These are phyloP conservation scores for Melanostoma mellinum DNA, from an alignment of 2,888 invertebrate species.

Conservation along the genomic window DNA sequence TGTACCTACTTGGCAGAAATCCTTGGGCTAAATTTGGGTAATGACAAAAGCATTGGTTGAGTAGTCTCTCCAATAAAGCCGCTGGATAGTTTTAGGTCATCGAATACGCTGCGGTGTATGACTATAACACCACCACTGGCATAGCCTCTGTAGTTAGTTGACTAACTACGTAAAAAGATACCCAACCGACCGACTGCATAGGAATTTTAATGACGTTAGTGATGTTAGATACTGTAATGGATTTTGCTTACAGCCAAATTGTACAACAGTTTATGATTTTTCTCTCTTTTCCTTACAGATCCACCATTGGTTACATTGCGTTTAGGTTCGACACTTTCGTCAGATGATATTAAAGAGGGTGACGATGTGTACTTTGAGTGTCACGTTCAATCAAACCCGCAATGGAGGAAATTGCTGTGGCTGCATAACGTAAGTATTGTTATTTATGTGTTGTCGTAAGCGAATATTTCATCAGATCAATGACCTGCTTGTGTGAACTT, in stretches of 20 bases:
- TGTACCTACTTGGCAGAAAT: not conserved
- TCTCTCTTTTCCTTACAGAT: constrained; percentile 84
- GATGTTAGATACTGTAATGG: too few relatives aligned
- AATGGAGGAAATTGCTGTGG: constrained; percentile 92
- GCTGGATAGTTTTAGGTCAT: constrained; percentile 29
- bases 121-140: not conserved
- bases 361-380: constrained; percentile 97
- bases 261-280: constrained; percentile 43
- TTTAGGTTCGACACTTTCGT: constrained; percentile 91
- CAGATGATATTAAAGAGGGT: constrained; percentile 95
- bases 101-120: constrained; percentile 21
- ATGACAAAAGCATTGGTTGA: constrained; percentile 53
- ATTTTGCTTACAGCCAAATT: constrained; percentile 5
- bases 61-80: not conserved
- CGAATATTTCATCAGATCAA: constrained; percentile 10
- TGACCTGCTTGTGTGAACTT: too few relatives aligned
- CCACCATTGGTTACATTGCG: constrained; percentile 92
- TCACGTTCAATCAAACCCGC: constrained; percentile 94
- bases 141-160: not conserved
- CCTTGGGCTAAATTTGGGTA: constrained; percentile 17
- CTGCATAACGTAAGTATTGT: constrained; percentile 90
- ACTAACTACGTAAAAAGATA: too few relatives aligned
- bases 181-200: not conserved
- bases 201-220: too few relatives aligned
- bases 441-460: constrained; percentile 26